These are phyloP conservation scores for Zaprionus camerounensis DNA, from an alignment of 1,140 invertebrate genomes.

Conservation along the genomic window DNA sequence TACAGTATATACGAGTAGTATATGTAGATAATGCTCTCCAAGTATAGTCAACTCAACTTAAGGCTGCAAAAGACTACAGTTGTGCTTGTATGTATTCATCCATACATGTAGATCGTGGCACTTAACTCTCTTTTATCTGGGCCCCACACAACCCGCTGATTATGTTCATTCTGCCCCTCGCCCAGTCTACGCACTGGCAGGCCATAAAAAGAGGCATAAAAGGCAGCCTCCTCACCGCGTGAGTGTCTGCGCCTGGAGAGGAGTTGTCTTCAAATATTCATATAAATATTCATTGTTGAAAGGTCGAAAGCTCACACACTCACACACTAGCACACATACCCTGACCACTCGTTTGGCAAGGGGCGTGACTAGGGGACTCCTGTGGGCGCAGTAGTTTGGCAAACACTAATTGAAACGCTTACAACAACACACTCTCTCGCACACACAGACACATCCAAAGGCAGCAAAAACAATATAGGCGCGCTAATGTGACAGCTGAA, in stretches of 20 bases:
- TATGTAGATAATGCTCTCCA: no score
- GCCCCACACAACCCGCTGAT: neutral
- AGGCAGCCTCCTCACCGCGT: conserved; percentile 6
- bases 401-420: conserved; percentile 71
- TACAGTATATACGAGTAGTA: neutral
- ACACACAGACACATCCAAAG: conserved; percentile 14
- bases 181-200: neutral
- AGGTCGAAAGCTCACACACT: neutral
- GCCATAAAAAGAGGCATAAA: conserved; percentile 23
- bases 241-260: neutral
- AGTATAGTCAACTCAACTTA: no score
- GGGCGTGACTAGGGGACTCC: conserved; percentile 7
- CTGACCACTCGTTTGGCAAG: neutral
- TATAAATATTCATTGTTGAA: conserved; percentile 37
- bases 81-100: neutral
- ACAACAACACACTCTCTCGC: conserved; percentile 39
- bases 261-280: conserved; percentile 30
- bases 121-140: neutral
- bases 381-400: conserved; percentile 32
- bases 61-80: no score
- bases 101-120: neutral
- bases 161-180: neutral
- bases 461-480: conserved; percentile 27
- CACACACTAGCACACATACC: neutral
- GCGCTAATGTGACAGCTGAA: conserved; percentile 45